Base-by-base conservation (phyloP, 2,888 invertebrate species). In the Platycnemis pennipes region DNA sequence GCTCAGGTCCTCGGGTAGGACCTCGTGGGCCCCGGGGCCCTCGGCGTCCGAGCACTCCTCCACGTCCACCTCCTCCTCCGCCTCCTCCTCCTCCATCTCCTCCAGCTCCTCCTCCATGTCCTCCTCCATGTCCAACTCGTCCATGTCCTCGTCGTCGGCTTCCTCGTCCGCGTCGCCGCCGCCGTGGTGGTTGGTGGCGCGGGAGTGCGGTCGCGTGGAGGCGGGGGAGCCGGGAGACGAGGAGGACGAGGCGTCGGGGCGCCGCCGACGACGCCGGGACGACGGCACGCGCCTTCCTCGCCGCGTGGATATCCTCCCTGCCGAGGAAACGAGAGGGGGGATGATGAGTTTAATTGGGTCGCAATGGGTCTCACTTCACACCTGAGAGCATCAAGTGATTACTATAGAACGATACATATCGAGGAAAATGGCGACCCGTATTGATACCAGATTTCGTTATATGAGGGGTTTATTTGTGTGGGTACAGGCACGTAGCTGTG, bases 41-140 rank as follows among this genome's bases (percentile, higher is more conserved):
- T 98, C 98, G 46, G 97, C 97, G 96, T 98, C 98, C 95, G 98
- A 98, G 96, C 98, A 98, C 89, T 97, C 97, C 95, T 98, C 98
- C 95, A 97, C 98, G 95, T 98, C 98, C 69, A 96, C 95, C 26
- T 26, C 85, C 94, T 42, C 44, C 63, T 42, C 88, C 86, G 46
- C 86, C 94, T 49, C 69, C 94, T 77, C 46, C 46, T 94, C 94
- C 91, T 95, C 95, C 31, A 94, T 94, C n/a, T 91, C 94, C 91
- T 88, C 46, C 22, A 94, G 89, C 63, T 63, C 86, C 91, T 69
- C 94, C 19, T 94, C 53, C 69, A 91, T 63, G 37, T 69, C 91
- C 44, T 49, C 63, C 22, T 94, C 91, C 45, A 44, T 31, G 31
- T 85, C 46, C 11, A 31, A 46, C 26, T 26, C 63, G 11, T 37